Evolutionary conservation across 2,113 vertebrate species (phyloP), one percentile per base, ranked within the genome.

Genomic region (Micronisus gabar): DNA sequence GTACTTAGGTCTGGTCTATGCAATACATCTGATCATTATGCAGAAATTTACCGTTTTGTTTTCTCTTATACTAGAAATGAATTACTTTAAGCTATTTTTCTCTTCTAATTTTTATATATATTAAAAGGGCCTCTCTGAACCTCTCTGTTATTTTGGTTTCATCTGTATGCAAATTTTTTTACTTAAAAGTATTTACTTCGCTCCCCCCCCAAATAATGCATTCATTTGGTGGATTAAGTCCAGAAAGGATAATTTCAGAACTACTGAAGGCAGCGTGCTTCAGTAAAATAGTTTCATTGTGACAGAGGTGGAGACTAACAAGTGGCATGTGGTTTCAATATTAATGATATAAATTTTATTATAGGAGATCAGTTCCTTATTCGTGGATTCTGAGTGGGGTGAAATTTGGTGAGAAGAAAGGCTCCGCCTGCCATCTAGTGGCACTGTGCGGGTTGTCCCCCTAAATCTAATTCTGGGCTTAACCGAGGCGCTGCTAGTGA

Each of bases 341-440:
- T 41, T 55, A 87, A 72, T 91, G 40, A 25, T 27, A 34, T 43
- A 30, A 13, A 34, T 30, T 68, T 79, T 79, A 15, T 56, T 89
- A 29, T 25, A 94, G 84, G 88, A 47, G 73, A 71, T 17, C 70
- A 53, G 63, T 66, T 94, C 56, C 92, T 63, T 88, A 79, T 91
- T 90, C 9, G 21, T 48, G 26, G 67, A 12, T 59, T 84, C 7
- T 3, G 53, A 85, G 21, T 15, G 36, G 20, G 7, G 59, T 62
- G 89, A 68, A 50, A 56, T 80, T 72, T 82, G 22, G 43, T 27
- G 62, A 65, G 76, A 84, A 84, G 59, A 82, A 79, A 80, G 97
- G 50, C 82, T 97, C 30, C 1, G 73, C 62, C 29, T 95, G 97
- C 98, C 98, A 98, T 97, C 98, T 98, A 98, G 97, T 98, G 98